Evolutionary conservation across 2,888 invertebrate genomes (phyloP).

Genomic region (Carterocephalus palaemon): DNA sequence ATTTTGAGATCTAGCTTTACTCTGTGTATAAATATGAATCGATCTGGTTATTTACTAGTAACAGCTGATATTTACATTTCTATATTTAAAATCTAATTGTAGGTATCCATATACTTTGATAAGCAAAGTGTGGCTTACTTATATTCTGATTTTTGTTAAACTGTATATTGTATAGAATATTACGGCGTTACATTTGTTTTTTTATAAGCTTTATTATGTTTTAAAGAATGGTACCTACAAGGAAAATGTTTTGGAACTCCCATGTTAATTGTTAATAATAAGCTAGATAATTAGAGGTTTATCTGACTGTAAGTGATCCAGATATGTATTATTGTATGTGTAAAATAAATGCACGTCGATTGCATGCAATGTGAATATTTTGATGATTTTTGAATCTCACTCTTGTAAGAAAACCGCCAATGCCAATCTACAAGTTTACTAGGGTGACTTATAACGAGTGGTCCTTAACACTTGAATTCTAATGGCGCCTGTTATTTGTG

Average conservation of each 20-base stretch:
- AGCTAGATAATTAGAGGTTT: too few species aligned
- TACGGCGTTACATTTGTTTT: conserved; percentile 11
- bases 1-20: conserved; percentile 24
- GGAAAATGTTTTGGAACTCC: too few species aligned
- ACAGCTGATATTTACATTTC: conserved; percentile 43
- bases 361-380: too few species aligned
- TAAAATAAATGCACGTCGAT: too few species aligned
- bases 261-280: too few species aligned
- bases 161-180: conserved; percentile 1
- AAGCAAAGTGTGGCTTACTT: conserved; percentile 49
- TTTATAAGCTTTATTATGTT: conserved; percentile 13
- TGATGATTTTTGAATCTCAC: too few species aligned
- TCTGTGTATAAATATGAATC: conserved; percentile 46
- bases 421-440: too few species aligned
- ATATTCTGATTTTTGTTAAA: conserved; percentile 16
- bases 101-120: conserved; percentile 51
- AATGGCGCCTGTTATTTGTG: not conserved
- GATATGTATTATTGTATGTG: too few species aligned
- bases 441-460: too few species aligned
- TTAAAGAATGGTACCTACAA: not conserved
- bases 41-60: conserved; percentile 48
- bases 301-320: too few species aligned
- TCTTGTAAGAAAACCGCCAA: too few species aligned
- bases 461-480: conserved; percentile 3
- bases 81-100: conserved; percentile 26